Evolutionary conservation across 2,797 vertebrate genomes (phyloP).

Genomic region (Tangara arthus): DNA sequence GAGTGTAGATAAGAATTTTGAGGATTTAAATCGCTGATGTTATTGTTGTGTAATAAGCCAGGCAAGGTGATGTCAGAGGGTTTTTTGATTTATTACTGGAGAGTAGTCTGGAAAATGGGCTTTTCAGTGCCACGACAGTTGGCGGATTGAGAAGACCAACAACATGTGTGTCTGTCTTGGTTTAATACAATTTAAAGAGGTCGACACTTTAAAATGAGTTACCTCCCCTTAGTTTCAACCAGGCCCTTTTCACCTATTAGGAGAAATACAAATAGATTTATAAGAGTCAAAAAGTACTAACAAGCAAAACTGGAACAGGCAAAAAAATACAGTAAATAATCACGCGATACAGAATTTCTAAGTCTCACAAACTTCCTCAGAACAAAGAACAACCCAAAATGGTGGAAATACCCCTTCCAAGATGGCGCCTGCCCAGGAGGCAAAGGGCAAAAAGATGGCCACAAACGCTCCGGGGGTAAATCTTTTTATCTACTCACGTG

Average conservation of each 20-base stretch:
- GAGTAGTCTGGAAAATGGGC: not conserved
- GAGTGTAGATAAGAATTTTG: not conserved
- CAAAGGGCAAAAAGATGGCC: not conserved
- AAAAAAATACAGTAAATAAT: not conserved
- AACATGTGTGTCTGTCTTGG: not conserved
- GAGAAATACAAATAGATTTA: not conserved
- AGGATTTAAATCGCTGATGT: not conserved
- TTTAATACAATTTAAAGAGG: not conserved
- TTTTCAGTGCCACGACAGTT: not conserved
- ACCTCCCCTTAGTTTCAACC: not conserved
- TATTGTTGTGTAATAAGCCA: not conserved
- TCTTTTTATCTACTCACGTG: not conserved
- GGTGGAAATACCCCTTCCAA: not conserved
- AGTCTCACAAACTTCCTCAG: not conserved
- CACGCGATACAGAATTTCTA: accelerated
- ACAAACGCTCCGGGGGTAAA: not conserved
- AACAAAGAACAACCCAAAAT: accelerated
- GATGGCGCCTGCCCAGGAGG: accelerated
- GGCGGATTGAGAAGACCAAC: not conserved
- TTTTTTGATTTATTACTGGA: not conserved
- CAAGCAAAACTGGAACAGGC: not conserved
- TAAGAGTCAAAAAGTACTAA: not conserved
- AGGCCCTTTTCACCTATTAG: not conserved
- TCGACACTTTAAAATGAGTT: not conserved
- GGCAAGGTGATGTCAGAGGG: not conserved